Base-by-base conservation (phyloP, 1,140 invertebrate species). In the Drosophila bocqueti region DNA sequence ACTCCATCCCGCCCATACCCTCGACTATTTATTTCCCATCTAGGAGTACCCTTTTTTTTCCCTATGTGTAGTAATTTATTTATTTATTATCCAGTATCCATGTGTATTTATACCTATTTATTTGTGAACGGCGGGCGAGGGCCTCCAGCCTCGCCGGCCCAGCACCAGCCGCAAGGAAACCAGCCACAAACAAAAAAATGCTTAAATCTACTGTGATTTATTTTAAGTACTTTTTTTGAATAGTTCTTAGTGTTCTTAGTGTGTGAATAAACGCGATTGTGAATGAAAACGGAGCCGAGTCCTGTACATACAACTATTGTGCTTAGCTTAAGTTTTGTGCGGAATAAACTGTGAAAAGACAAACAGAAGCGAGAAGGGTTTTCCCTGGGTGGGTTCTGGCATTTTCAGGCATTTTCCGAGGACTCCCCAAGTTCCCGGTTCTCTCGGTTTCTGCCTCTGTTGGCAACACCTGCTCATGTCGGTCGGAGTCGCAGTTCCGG, bases 181-280 rank as follows among this genome's bases (percentile, higher is more conserved):
- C 50, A 71, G 38, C 78, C 45, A 58, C 42, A 76, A 78, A 86
- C 66, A 87, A 76, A 52, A 52, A 83, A 81, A 79, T 86, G 79
- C 72, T 91, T 90, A 91, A 79, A 91, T 77, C 86, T 75, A 86
- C 86, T 90, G 84, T 89, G 84, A 89, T 89, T 89, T 89, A 90
- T 90, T 90, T 89, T 89, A 89, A 89, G 84, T 89, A 84, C 65
- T 84, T 87, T 86, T 87, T 87, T 87, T 89, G 60, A 78, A 69
- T 87, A 87, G 84, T 74, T 79, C 31, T 78, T 87, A 87, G 74
- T 75, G 46, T 76, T 31, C 49, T 31, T 52, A 52, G 29, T 71
- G 65, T 71, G 65, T 72, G 67, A 47, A 34, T 15, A 75, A 46
- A 62, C 10, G 40, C 24, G 24, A 71, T 49, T 43, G 55, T 61